A percentile compares a stretch with the other conserved stretches of the same genome.
Conservation (phyloP, 1,140 invertebrate genomes). For the Drosophila saltans region DNA sequence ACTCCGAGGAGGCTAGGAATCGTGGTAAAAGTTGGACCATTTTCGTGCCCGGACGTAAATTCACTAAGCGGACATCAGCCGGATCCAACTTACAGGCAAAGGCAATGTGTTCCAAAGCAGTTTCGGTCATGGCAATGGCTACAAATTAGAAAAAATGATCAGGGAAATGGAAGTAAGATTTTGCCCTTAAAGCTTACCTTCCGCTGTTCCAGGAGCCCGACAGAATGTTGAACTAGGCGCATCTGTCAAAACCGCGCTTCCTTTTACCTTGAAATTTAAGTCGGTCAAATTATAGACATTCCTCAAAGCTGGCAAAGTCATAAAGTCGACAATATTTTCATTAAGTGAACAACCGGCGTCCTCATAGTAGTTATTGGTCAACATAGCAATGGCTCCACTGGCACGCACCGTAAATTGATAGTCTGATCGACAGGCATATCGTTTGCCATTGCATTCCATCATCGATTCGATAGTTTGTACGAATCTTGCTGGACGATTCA, state of each 20-base stretch:
- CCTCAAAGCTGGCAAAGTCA: constrained; percentile 80
- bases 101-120: constrained; percentile 92
- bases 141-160: constrained; percentile 68
- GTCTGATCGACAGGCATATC: constrained; percentile 84
- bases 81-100: constrained; percentile 87
- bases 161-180: too few relatives aligned
- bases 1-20: constrained; percentile 82
- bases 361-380: constrained; percentile 86
- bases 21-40: constrained; percentile 77
- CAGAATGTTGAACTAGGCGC: constrained; percentile 86
- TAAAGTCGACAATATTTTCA: constrained; percentile 84
- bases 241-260: constrained; percentile 86
- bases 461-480: constrained; percentile 87
- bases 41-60: constrained; percentile 84
- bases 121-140: constrained; percentile 87
- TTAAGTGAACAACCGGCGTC: constrained; percentile 87
- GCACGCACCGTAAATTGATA: constrained; percentile 86
- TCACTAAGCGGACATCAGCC: constrained; percentile 86
- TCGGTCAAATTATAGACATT: constrained; percentile 85
- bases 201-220: constrained; percentile 86
- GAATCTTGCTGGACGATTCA: constrained; percentile 87
- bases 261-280: constrained; percentile 84
- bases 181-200: constrained; percentile 79
- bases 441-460: constrained; percentile 87
- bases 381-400: constrained; percentile 87